Evolutionary conservation across 2,797 vertebrate species (phyloP).

Genomic region (Mastacembelus armatus): DNA sequence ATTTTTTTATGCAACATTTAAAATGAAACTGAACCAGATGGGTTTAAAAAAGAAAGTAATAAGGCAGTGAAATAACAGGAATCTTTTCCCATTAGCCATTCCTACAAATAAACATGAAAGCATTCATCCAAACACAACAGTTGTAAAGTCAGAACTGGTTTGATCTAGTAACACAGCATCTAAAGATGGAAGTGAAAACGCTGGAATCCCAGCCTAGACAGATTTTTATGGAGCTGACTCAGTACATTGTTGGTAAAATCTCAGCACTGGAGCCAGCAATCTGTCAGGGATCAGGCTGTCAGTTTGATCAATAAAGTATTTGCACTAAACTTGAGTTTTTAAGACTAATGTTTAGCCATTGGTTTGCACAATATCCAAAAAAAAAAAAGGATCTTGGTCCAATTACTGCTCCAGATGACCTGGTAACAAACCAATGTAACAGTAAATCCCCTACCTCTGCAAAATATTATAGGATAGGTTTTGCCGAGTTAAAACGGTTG

Average conservation of each 20-base stretch:
- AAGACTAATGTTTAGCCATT: neutral
- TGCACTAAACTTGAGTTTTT: neutral
- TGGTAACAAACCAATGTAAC: constrained; percentile 19
- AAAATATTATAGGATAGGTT: constrained; percentile 43
- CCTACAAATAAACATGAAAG: neutral
- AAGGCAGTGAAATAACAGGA: too few relatives aligned
- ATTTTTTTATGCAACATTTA: too few relatives aligned
- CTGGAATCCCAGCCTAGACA: too few relatives aligned
- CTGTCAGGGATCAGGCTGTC: neutral
- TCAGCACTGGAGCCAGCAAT: constrained; percentile 2
- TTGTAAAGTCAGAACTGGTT: neutral
- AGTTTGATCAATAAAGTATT: neutral
- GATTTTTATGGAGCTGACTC: neutral
- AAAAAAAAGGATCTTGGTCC: neutral
- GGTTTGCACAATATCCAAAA: constrained; percentile 12
- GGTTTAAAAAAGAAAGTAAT: too few relatives aligned
- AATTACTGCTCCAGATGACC: constrained; percentile 35
- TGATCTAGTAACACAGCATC: constrained; percentile 5
- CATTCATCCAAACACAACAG: neutral
- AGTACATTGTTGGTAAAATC: constrained; percentile 1
- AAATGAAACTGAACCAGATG: too few relatives aligned
- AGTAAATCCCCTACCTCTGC: constrained; percentile 22
- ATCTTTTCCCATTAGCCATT: neutral
- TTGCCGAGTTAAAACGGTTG: constrained; percentile 62
- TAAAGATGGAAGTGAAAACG: neutral